These are phyloP conservation scores for Dolichopus griseipennis DNA, from an alignment of 2,888 invertebrate genomes.

Conservation along the genomic window DNA sequence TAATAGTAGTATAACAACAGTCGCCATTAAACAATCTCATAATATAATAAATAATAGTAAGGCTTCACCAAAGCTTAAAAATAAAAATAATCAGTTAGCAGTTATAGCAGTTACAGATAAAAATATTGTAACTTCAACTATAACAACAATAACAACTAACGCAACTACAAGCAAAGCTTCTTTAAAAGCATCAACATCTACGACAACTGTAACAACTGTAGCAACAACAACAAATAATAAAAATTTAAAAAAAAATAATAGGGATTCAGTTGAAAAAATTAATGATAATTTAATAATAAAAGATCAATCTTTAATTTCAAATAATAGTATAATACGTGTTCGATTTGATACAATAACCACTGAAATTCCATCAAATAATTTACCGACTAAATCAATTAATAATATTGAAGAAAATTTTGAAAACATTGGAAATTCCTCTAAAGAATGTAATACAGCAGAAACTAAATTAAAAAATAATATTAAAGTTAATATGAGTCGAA, in stretches of 20 bases:
- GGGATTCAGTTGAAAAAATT: no score
- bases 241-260: no score
- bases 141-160: neutral
- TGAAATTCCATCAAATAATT: neutral
- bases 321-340: no score
- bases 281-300: no score
- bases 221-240: neutral
- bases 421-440: neutral
- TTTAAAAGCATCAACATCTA: neutral
- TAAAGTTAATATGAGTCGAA: neutral
- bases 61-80: neutral
- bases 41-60: no score
- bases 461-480: neutral
- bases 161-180: neutral
- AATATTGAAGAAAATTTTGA: no score
- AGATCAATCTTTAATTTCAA: no score
- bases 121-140: neutral
- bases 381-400: no score
- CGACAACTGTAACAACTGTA: slow-evolving; percentile 9
- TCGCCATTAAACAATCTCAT: no score
- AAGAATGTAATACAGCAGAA: no score
- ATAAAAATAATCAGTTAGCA: neutral
- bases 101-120: neutral
- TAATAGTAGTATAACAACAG: no score
- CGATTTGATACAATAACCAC: neutral